phyloP scores from a whole-genome alignment of 2,888 invertebrate species.

The Pediacus dermestoides region DNA sequence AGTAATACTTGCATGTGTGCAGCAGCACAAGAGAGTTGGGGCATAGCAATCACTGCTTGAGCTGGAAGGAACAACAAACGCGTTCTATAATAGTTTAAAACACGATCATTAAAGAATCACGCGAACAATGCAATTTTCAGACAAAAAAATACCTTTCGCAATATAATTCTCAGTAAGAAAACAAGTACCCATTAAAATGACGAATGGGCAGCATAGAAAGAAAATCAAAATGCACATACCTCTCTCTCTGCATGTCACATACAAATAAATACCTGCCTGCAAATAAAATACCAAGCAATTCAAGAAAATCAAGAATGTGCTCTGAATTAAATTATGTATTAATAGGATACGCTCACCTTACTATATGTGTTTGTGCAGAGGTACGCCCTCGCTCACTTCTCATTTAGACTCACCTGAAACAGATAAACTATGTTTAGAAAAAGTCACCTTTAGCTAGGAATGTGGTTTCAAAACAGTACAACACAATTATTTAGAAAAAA shows the following conservation, averaged over 20 bases:
- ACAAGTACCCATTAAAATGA: conserved; percentile 44
- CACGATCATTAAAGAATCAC: conserved; percentile 37
- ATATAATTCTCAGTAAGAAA: conserved; percentile 40
- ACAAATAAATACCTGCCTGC: conserved; percentile 33
- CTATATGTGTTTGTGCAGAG: conserved; percentile 19
- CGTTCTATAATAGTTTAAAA: conserved; percentile 26
- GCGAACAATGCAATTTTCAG: conserved; percentile 36
- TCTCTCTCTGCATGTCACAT: conserved; percentile 40
- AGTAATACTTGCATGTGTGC: conserved; percentile 21
- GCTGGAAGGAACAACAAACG: conserved; percentile 8
- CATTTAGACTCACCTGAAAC: conserved; percentile 36
- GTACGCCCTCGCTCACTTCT: conserved; percentile 27
- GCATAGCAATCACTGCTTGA: conserved; percentile 6
- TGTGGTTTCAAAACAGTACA: conserved; percentile 1
- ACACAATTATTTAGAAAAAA: too few species aligned
- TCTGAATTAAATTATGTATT: conserved; percentile 39
- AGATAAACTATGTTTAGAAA: conserved; percentile 16
- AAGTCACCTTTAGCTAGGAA: not conserved
- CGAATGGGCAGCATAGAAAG: conserved; percentile 36
- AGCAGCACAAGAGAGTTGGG: conserved; percentile 19
- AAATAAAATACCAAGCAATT: conserved; percentile 38
- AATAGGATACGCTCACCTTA: conserved; percentile 34
- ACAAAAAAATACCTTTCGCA: conserved; percentile 33
- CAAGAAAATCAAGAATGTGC: conserved; percentile 43
- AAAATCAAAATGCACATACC: conserved; percentile 44